Base-by-base conservation (phyloP, 1,140 invertebrate genomes). In the Drosophila kepulauana region DNA sequence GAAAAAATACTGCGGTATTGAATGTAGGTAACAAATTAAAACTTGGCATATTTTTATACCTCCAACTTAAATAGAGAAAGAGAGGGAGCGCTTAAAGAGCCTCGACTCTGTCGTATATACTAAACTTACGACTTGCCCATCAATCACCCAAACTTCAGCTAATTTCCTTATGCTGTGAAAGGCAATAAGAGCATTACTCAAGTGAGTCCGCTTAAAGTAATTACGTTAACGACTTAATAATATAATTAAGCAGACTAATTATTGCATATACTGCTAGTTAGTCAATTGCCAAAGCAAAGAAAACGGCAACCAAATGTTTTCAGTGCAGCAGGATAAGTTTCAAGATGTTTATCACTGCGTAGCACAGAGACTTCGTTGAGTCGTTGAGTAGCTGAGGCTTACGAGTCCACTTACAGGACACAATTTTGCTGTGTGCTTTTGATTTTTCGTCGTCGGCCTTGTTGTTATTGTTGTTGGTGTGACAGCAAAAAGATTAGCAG, bases 151-250 rank as follows among this genome's bases (percentile, higher is more conserved):
- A 65, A 48, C 28, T 20, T 62, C 11, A 45, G 35, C 64, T 71
- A 56, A 63, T 79, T 78, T 52, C 51, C 59, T 48, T 20, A 51
- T 63, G 61, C 20, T 56, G 66, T 61, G 48, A 45, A 79, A 52
- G 58, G 54, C 58, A 71, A 70, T 78, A 73, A 54, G 56, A 45
- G 46, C 67, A 75, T 81, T 78, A 81, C 68, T 85, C 82, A 75
- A 67, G 49, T 73, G 65, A 75, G 73, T 68, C 57, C 58, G 61
- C 28, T 69, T 46, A 7, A 57, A 61, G 78, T 58, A 78, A 78
- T 81, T 81, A 69, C 41, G 75, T 56, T 82, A 88, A 82, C 82
- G 76, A 87, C 79, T 76, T 74, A 87, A 87, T 82, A 76, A 87
- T 78, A 73, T 61, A 73, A 72, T 80, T 68, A 69, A 25, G 16